These are phyloP conservation scores for Corvus hawaiiensis DNA, from an alignment of 2,113 vertebrate species.

Conservation along the genomic window DNA sequence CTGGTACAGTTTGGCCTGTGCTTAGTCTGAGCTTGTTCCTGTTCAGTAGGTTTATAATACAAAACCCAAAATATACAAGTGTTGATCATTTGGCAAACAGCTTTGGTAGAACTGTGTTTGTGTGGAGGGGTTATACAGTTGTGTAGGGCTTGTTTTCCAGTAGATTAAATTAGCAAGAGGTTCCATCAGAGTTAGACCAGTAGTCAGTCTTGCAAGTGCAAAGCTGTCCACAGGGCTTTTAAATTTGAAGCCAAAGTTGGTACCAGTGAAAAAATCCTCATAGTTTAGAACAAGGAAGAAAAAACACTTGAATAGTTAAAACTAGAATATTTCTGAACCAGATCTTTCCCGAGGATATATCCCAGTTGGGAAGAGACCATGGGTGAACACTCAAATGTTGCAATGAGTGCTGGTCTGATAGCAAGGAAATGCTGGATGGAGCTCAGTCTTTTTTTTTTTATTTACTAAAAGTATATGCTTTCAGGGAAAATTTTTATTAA, in stretches of 20 bases:
- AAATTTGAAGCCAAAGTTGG: background rate
- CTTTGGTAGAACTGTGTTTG: background rate
- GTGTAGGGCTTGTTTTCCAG: background rate
- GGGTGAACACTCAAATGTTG: fast-evolving
- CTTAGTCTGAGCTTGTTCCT: constrained; percentile 22
- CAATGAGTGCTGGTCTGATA: background rate
- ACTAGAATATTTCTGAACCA: background rate
- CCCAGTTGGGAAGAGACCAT: background rate
- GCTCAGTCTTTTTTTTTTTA: background rate
- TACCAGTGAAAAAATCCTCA: background rate
- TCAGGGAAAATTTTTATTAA: background rate
- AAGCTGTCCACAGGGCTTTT: background rate
- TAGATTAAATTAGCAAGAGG: background rate
- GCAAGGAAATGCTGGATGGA: background rate
- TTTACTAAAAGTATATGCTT: background rate
- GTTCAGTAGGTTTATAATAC: background rate
- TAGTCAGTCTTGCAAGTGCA: background rate
- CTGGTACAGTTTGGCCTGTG: background rate
- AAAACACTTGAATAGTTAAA: background rate
- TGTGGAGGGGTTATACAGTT: background rate
- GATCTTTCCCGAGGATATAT: background rate
- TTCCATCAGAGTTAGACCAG: background rate
- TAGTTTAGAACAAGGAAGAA: background rate
- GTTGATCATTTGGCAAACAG: background rate
- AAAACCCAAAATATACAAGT: constrained; percentile 31